Percentiles rank a stretch among this genome's conserved stretches.
phyloP scores from a whole-genome alignment of 2,888 invertebrate species.

The Tromatobia lineatoria region DNA sequence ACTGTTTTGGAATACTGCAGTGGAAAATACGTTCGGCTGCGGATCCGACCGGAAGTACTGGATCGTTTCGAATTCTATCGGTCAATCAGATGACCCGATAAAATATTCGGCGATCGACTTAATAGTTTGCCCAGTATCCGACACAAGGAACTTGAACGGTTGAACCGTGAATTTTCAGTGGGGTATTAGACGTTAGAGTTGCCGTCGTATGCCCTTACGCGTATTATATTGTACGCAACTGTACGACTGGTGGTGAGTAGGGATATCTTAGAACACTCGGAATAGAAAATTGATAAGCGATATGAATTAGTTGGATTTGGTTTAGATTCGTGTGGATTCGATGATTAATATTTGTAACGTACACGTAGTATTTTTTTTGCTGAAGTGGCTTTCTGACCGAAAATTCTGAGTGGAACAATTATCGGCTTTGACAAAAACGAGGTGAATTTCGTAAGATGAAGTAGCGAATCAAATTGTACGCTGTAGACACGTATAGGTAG shows the following conservation, averaged over 20 bases:
- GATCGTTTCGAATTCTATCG: no score
- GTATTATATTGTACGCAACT: no score
- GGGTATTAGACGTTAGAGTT: background rate
- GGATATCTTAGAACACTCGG: conserved; percentile 30
- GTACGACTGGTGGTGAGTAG: background rate
- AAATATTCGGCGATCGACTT: no score
- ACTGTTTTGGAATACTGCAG: no score
- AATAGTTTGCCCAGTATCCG: no score
- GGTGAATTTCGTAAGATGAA: background rate
- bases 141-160: background rate
- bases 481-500: background rate
- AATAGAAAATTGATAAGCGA: background rate
- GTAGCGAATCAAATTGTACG: background rate
- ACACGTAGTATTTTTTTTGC: background rate
- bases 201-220: background rate
- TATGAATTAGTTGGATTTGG: background rate
- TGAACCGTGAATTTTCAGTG: background rate
- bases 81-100: no score
- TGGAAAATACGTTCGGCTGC: no score
- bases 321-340: background rate
- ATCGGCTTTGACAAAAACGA: conserved; percentile 28
- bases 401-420: no score
- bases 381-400: background rate
- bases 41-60: no score
- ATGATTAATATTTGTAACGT: no score